A percentile compares a stretch with the other conserved stretches of the same genome.
Conservation (phyloP, 2,888 invertebrate species). For the Andrena haemorrhoa region DNA sequence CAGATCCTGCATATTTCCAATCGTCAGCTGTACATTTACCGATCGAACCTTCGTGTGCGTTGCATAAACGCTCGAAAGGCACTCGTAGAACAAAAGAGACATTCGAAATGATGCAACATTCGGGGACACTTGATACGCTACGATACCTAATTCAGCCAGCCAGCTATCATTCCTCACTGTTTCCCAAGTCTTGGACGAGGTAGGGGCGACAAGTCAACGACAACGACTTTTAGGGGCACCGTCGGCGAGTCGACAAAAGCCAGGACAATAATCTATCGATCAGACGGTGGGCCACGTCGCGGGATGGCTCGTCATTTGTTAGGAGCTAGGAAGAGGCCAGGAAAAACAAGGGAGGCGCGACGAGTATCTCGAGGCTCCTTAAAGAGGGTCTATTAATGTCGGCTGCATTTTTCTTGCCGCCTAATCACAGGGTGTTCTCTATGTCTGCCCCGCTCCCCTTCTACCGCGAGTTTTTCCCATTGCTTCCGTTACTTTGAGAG, state of each 20-base stretch:
- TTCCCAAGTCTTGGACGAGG: conserved; percentile 27
- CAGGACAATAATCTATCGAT: conserved; percentile 65
- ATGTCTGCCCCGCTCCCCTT: conserved; percentile 34
- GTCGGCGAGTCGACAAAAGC: conserved; percentile 37
- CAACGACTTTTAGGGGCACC: conserved; percentile 35
- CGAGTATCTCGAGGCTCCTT: conserved; percentile 64
- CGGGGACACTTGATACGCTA: conserved; percentile 24
- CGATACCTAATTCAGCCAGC: conserved; percentile 47
- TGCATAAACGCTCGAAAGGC: neutral
- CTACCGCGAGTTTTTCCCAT: conserved; percentile 69
- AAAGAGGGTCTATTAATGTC: conserved; percentile 78
- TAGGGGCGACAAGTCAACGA: conserved; percentile 40
- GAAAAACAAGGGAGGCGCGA: conserved; percentile 66
- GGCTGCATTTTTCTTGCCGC: conserved; percentile 74
- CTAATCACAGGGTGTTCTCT: conserved; percentile 74
- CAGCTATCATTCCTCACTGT: conserved; percentile 45
- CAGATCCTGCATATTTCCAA: neutral
- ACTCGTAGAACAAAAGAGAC: conserved; percentile 17
- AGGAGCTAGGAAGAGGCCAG: conserved; percentile 46
- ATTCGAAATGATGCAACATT: conserved; percentile 11
- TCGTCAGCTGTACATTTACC: conserved; percentile 7
- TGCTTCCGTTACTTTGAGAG: conserved; percentile 74
- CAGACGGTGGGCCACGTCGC: conserved; percentile 45
- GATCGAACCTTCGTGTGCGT: neutral
- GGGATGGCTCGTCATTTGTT: conserved; percentile 65